Base-by-base conservation (phyloP, 2,888 invertebrate genomes). In the Tricholauxania praeusta region DNA sequence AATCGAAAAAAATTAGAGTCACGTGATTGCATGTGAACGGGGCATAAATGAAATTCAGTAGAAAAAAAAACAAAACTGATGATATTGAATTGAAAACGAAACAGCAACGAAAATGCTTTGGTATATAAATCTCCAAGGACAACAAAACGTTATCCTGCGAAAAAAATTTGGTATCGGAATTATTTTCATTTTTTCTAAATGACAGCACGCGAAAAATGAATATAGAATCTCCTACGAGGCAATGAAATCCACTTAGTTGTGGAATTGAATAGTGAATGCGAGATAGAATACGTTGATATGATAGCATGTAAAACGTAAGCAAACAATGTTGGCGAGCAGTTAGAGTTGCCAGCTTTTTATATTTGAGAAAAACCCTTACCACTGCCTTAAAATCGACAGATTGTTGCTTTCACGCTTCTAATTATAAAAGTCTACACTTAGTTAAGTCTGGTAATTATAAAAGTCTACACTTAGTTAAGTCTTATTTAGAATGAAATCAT, bases 261-360 rank as follows among this genome's bases (percentile, higher is more conserved):
- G 2, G 47, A 68, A 59, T 66, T 66, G 17, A 66, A 66, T 47
- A 39, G 66, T 14, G 19, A 39, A 39, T 39, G 39, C 39, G 1
- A 39, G 39, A 39, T 39, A 10, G 39, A 39, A 10, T 39, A 2
- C 1, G 10, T 10, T 6, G 39, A 39, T 39, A 39, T 39, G 10
- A 39, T 39, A 10, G 39, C 7, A 39, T 39, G 39, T 39, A 39
- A 39, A 39, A 39, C 39, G 39, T 39, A 10, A 39, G 39, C 39
- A 39, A 39, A 39, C 39, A 39, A 39, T 39, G 39, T 39, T 10
- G 1, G 39, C 39, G 7, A 39, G 39, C 7, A 10, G 39, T 7
- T 39, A 39, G 39, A 10, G 39, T 8, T 39, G 39, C 39, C 39
- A 39, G 39, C 39, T 39, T 28, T n/a, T n/a, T n/a, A n/a, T n/a